Evolutionary conservation across 2,113 vertebrate genomes (phyloP).

Genomic region (Elgaria multicarinata): DNA sequence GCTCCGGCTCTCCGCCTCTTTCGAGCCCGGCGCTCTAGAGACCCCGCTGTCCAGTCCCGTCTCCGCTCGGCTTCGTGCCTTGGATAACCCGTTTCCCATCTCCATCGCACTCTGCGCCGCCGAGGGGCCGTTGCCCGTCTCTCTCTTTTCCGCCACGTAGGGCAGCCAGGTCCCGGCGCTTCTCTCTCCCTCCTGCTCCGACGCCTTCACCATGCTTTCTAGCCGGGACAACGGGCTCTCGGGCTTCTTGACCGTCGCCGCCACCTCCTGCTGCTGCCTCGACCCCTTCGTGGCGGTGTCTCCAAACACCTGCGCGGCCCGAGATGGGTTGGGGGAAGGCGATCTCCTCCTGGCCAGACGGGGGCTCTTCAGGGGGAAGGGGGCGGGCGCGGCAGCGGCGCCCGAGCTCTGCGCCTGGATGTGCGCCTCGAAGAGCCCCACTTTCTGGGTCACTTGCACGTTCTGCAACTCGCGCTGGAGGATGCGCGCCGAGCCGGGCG

Average conservation of each 20-base stretch:
- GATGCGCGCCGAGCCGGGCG: conserved; percentile 72
- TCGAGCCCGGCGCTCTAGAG: neutral
- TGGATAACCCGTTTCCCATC: neutral
- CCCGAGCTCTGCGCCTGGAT: conserved; percentile 83
- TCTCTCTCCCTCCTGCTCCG: fast-evolving
- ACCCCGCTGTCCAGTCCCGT: neutral
- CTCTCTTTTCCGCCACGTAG: too few species aligned
- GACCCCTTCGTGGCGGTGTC: conserved; percentile 10
- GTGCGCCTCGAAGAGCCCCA: conserved; percentile 93
- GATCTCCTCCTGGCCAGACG: conserved; percentile 75
- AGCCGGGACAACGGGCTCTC: neutral
- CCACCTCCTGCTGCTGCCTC: neutral
- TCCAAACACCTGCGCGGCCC: conserved; percentile 46
- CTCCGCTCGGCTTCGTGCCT: neutral
- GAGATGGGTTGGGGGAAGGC: conserved; percentile 45
- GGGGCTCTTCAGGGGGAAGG: conserved; percentile 83
- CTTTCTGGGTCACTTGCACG: conserved; percentile 92
- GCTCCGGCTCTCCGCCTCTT: neutral
- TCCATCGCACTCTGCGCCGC: neutral
- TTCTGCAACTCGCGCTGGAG: conserved; percentile 91
- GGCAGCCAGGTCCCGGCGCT: neutral
- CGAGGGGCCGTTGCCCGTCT: too few species aligned
- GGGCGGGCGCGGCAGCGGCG: neutral
- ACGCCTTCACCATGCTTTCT: neutral
- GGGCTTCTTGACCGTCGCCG: conserved; percentile 40